phyloP scores from a whole-genome alignment of 2,888 invertebrate genomes.

The Gryllus longicercus region DNA sequence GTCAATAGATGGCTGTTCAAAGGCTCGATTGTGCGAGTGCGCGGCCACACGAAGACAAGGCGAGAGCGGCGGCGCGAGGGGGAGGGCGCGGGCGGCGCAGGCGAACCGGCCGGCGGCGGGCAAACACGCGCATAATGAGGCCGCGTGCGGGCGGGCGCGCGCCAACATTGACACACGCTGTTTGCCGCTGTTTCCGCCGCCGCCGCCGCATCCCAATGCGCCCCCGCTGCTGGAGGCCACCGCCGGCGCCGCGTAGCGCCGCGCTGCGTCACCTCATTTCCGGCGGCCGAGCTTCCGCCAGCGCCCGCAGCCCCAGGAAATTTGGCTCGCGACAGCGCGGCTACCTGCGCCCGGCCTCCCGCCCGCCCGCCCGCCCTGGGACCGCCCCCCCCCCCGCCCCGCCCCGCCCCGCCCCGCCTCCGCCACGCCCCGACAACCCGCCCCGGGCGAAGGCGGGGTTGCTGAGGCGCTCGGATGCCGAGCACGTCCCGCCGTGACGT shows the following conservation, averaged over 20 bases:
- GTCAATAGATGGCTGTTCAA: too few species aligned
- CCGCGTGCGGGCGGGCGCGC: neutral
- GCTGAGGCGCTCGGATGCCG: neutral
- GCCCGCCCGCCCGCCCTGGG: neutral
- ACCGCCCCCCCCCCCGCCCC: slow-evolving; percentile 26
- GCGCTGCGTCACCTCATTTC: slow-evolving; percentile 3
- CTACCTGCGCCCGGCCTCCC: slow-evolving; percentile 12
- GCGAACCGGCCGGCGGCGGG: neutral
- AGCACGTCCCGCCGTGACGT: slow-evolving; percentile 1
- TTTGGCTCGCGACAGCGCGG: slow-evolving; percentile 10
- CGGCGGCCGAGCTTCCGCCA: neutral
- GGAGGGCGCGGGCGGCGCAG: neutral
- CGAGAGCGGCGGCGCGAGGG: too few species aligned
- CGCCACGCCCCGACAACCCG: slow-evolving; percentile 22
- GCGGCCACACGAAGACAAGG: too few species aligned
- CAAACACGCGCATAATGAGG: slow-evolving; percentile 17
- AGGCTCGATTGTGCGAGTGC: too few species aligned
- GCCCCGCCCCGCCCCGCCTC: slow-evolving; percentile 27
- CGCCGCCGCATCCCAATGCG: neutral
- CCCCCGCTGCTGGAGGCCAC: neutral
- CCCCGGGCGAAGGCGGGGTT: neutral
- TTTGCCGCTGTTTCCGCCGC: neutral
- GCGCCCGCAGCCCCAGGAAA: neutral
- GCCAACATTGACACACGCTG: slow-evolving; percentile 9
- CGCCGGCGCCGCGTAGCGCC: neutral